Evolutionary conservation across 2,113 vertebrate genomes (phyloP), one percentile per base, ranked within the genome.

Genomic region (Cinclus mexicanus): DNA sequence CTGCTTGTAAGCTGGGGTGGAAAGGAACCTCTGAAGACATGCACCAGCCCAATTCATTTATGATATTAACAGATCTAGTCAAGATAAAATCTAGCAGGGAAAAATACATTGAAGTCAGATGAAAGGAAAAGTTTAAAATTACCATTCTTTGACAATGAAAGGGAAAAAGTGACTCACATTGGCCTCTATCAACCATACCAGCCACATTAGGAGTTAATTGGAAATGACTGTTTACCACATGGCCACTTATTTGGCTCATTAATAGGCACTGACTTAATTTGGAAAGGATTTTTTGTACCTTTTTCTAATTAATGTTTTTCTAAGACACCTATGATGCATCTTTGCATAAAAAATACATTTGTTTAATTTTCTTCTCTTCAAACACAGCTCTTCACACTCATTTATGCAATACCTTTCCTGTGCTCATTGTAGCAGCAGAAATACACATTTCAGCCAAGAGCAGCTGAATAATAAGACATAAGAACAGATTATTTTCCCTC

Each of bases 81-180:
- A 93, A 89, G 95, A 95, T 96, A 96, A 96, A 93, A 95, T 94
- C 76, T 87, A 93, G 65, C 65, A 87, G 68, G 85, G 68, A 96
- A 97, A 95, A 94, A 49, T 60, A 92, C 76, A 83, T 20, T 92
- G 87, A 96, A 97, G 94, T 79, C 80, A 94, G 84, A 94, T 93
- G 87, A 97, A 93, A 91, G 92, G 83, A 90, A 57, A 83, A 94
- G 65, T 91, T 87, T 87, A 70, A 72, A 95, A 95, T 85, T 93
- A 83, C 76, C n/a, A 35, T 87, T 88, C 78, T 93, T 92, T 85
- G 79, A 92, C 94, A 94, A 94, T 79, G 85, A 84, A 93, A 95
- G 52, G 93, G 77, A 93, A 95, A 86, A 87, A 90, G 24, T 91
- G 92, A 96, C 74, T 96, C 95, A 95, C 37, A 2, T 29, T 82